phyloP scores from a whole-genome alignment of 2,888 invertebrate genomes.

The Leucophenga maculata region DNA sequence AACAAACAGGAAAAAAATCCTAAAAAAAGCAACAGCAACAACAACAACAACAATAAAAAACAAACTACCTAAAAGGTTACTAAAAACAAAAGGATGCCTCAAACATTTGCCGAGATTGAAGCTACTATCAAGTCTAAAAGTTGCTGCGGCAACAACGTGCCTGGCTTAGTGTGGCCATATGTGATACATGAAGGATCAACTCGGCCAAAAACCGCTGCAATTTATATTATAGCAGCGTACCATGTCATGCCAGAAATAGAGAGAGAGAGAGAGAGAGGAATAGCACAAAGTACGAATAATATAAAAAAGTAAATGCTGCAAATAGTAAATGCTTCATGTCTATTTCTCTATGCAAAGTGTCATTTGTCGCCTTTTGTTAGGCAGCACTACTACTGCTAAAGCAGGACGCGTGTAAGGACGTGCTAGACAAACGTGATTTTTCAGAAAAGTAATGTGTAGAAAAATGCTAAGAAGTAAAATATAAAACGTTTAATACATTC shows the following conservation, averaged over 20 bases:
- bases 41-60: too few relatives aligned
- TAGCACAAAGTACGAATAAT: background rate
- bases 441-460: background rate
- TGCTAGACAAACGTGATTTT: conserved; percentile 21
- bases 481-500: too few relatives aligned
- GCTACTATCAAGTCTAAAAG: background rate
- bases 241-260: background rate
- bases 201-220: conserved; percentile 9
- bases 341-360: conserved; percentile 29
- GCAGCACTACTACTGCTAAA: background rate
- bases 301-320: background rate
- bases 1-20: conserved; percentile 48
- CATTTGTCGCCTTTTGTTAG: conserved; percentile 35
- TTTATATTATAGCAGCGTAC: conserved; percentile 9
- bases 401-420: background rate
- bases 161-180: conserved; percentile 14
- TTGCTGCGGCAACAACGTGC: background rate
- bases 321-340: background rate
- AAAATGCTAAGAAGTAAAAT: background rate
- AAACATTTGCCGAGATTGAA: background rate
- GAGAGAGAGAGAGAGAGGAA: background rate
- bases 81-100: too few relatives aligned
- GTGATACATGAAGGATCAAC: conserved; percentile 22
- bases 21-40: too few relatives aligned
- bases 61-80: background rate